Evolutionary conservation across 2,113 vertebrate species (phyloP).

Genomic region (Hemiprocne comata): DNA sequence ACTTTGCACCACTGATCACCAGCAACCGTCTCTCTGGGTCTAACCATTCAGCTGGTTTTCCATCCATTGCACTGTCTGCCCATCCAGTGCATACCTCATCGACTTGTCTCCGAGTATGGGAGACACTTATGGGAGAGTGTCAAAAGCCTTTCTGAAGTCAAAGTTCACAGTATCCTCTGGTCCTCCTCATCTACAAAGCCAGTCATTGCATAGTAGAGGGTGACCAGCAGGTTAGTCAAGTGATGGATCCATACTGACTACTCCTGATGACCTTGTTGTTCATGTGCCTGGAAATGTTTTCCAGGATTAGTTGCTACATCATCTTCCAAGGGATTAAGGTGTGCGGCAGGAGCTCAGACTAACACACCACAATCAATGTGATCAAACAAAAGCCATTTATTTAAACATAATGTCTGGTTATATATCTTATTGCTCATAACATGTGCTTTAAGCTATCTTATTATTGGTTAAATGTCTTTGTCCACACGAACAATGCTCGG

Average conservation of each 20-base stretch:
- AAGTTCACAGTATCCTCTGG: background rate
- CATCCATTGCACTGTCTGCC: rapidly evolving
- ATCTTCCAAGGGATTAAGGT: background rate
- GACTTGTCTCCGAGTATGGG: background rate
- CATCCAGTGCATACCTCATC: rapidly evolving
- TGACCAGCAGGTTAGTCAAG: background rate
- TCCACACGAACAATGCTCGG: too few species aligned
- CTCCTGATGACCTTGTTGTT: background rate
- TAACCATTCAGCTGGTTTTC: background rate
- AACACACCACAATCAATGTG: too few species aligned
- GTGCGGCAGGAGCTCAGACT: too few species aligned
- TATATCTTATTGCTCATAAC: too few species aligned
- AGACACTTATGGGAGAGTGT: background rate
- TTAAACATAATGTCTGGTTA: too few species aligned
- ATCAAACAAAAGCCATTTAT: too few species aligned
- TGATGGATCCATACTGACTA: too few species aligned
- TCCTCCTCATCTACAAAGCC: background rate
- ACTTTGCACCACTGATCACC: background rate
- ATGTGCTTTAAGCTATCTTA: too few species aligned
- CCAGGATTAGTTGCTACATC: background rate
- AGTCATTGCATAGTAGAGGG: background rate
- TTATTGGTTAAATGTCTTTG: too few species aligned
- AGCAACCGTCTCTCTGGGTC: background rate
- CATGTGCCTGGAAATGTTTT: background rate
- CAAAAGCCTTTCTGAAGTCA: background rate